Percentiles rank a stretch among this genome's conserved stretches.
Evolutionary conservation across 2,113 vertebrate species (phyloP).

Genomic region (Phasianus colchicus): DNA sequence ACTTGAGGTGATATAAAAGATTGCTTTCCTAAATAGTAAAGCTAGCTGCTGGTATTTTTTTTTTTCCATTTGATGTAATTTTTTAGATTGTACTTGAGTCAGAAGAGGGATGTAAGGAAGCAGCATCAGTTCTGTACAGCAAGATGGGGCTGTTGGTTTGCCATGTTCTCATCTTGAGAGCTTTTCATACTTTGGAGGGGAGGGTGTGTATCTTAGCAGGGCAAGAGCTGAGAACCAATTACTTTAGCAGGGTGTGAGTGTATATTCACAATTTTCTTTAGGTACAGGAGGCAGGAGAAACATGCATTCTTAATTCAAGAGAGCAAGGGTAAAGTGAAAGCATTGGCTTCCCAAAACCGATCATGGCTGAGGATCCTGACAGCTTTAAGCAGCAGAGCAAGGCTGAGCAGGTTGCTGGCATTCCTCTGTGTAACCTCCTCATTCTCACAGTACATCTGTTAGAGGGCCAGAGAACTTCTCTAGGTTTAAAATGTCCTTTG

Average conservation of each 20-base stretch:
- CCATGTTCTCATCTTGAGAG: neutral
- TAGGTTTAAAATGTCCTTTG: neutral
- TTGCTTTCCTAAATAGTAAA: neutral
- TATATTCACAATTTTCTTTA: neutral
- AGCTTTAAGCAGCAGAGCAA: neutral
- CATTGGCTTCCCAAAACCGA: neutral
- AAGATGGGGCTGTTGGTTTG: neutral
- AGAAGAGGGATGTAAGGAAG: neutral
- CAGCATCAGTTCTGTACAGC: neutral
- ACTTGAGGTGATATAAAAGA: neutral
- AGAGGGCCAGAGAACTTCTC: neutral
- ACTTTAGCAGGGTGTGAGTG: neutral
- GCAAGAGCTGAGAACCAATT: neutral
- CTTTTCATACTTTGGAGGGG: neutral
- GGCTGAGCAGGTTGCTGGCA: neutral
- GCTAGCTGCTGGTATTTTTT: neutral
- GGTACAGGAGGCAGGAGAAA: neutral
- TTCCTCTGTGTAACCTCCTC: neutral
- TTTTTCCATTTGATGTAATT: neutral
- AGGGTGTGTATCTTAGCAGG: neutral
- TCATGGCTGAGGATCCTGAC: neutral
- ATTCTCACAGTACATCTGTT: neutral
- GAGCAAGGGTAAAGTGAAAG: neutral
- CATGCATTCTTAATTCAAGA: neutral
- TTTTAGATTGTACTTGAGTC: neutral